Conservation (phyloP, 1,140 invertebrate genomes). For the Calephelis virginiensis region DNA sequence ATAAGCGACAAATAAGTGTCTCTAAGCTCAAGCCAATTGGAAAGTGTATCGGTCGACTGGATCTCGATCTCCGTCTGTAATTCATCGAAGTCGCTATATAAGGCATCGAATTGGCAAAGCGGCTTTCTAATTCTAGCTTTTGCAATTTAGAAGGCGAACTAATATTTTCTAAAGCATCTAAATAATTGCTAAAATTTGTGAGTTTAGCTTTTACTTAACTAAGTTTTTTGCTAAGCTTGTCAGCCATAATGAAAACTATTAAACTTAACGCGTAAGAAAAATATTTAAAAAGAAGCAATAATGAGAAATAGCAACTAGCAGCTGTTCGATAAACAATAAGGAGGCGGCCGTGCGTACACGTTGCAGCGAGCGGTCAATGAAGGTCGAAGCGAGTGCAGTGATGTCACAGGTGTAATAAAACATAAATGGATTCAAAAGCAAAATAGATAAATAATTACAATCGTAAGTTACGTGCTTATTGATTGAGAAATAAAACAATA, state of each 20-base stretch:
- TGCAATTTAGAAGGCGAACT: slow-evolving; percentile 20
- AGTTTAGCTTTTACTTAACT: slow-evolving; percentile 1
- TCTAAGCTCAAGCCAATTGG: slow-evolving; percentile 11
- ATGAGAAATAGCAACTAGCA: no score
- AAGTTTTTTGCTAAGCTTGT: slow-evolving; percentile 20
- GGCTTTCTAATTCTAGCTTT: slow-evolving; percentile 25
- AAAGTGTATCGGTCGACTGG: slow-evolving; percentile 1
- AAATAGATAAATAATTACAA: no score
- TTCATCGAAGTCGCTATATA: slow-evolving; percentile 27
- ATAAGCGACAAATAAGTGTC: neutral
- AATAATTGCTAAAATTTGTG: slow-evolving; percentile 19
- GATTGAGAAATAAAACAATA: no score
- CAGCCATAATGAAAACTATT: neutral
- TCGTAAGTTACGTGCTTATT: no score
- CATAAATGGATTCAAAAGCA: no score
- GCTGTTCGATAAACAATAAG: no score
- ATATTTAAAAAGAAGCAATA: no score
- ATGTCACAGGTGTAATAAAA: no score
- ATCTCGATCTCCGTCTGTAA: slow-evolving; percentile 32
- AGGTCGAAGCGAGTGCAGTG: no score
- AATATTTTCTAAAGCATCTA: slow-evolving; percentile 5
- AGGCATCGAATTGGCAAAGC: slow-evolving; percentile 25
- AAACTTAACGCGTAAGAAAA: no score
- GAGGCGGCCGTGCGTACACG: no score
- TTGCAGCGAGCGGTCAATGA: no score